Conservation (phyloP, 2,797 vertebrate genomes). For the Halcyon badia region DNA sequence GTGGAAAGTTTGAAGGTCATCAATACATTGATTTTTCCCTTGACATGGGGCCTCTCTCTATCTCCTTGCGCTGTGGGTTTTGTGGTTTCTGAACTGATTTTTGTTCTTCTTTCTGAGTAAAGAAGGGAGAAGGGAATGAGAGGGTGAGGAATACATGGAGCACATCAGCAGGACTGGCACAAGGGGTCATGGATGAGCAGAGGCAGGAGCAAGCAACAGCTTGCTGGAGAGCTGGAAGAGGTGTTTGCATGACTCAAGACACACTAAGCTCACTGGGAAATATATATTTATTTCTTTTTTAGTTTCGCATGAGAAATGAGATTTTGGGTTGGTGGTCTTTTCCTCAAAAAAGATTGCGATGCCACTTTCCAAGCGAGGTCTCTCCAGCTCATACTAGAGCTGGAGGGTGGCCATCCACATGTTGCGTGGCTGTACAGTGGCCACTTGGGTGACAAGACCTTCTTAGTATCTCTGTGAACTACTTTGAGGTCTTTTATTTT, state of each 20-base stretch:
- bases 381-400: background rate
- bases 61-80: background rate
- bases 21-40: background rate
- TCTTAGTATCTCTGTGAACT: background rate
- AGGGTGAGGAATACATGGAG: background rate
- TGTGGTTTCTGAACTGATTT: background rate
- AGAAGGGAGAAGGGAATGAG: background rate
- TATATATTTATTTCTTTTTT: background rate
- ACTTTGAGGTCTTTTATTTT: no score
- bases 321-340: background rate
- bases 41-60: background rate
- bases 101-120: background rate
- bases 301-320: background rate
- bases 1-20: background rate
- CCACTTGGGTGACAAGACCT: background rate
- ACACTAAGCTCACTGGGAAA: background rate
- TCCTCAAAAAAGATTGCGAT: background rate
- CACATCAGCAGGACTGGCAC: background rate
- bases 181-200: background rate
- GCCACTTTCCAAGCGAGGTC: background rate
- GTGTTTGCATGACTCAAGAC: background rate
- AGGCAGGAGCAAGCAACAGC: background rate
- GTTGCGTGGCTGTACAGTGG: accelerated
- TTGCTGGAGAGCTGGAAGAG: background rate
- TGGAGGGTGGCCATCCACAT: accelerated